phyloP scores from a whole-genome alignment of 2,797 vertebrate genomes.

The Siniperca scherzeri region DNA sequence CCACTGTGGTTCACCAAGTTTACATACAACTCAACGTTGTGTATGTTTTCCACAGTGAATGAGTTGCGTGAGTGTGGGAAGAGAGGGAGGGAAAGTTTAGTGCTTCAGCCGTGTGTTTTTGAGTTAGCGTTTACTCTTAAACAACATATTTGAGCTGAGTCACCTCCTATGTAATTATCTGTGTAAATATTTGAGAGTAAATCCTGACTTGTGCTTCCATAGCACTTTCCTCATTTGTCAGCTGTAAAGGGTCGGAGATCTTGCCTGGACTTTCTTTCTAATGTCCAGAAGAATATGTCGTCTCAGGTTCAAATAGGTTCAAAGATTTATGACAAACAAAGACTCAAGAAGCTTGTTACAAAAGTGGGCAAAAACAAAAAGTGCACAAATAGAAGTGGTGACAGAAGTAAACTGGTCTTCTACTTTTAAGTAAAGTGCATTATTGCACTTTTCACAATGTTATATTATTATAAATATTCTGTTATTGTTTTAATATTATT shows the following conservation, averaged over 20 bases:
- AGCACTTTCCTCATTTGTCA: background rate
- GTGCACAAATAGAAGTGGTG: background rate
- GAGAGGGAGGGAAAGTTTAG: constrained; percentile 5
- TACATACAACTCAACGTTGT: constrained; percentile 54
- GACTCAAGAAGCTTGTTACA: background rate
- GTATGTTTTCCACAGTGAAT: constrained; percentile 43
- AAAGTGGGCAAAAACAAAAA: background rate
- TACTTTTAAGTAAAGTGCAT: background rate
- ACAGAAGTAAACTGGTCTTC: background rate
- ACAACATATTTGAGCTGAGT: constrained; percentile 6
- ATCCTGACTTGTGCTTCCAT: background rate
- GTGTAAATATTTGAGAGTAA: constrained; percentile 8
- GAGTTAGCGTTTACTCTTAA: background rate
- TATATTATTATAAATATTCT: background rate
- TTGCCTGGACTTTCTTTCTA: background rate
- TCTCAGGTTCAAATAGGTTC: background rate
- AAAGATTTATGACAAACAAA: constrained; percentile 3
- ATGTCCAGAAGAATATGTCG: rapidly evolving
- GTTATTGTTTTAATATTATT: background rate
- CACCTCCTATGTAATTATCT: background rate
- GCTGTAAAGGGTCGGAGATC: background rate
- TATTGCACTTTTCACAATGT: background rate
- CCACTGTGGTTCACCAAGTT: constrained; percentile 80
- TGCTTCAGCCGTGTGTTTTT: background rate
- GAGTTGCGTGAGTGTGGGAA: constrained; percentile 21